Evolutionary conservation across 2,888 invertebrate species (phyloP).

Genomic region (Cryptus viduatorius): DNA sequence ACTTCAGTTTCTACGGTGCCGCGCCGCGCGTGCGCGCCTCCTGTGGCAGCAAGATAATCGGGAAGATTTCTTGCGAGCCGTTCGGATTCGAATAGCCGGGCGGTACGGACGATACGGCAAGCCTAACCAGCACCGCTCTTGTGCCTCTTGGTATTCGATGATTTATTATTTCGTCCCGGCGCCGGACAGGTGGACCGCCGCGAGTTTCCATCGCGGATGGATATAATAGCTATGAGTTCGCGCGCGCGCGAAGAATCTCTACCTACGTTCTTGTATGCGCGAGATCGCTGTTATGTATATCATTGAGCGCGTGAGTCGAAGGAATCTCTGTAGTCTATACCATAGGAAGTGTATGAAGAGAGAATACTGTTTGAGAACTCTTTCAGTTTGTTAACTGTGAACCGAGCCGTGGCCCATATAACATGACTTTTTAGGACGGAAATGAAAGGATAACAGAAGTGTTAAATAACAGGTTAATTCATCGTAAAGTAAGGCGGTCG

Average conservation of each 20-base stretch:
- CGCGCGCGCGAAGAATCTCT: constrained; percentile 18
- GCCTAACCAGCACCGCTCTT: constrained; percentile 28
- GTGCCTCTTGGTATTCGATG: constrained; percentile 68
- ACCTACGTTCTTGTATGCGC: constrained; percentile 57
- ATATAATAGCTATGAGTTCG: constrained; percentile 46
- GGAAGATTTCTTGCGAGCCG: neutral
- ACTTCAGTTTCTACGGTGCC: neutral
- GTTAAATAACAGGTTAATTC: constrained; percentile 5
- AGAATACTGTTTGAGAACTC: neutral
- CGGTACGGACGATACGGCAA: constrained; percentile 8
- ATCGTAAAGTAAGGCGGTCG: neutral
- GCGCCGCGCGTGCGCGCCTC: constrained; percentile 12
- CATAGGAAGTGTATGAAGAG: neutral
- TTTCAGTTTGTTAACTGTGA: neutral
- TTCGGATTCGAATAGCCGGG: neutral
- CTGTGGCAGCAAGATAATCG: constrained; percentile 1
- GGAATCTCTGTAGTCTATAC: neutral
- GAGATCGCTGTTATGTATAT: constrained; percentile 38
- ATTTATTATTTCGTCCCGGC: constrained; percentile 76
- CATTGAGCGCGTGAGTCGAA: constrained; percentile 39
- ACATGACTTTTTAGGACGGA: constrained; percentile 12
- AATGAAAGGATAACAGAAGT: neutral
- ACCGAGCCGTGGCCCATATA: neutral
- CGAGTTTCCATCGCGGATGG: constrained; percentile 54
- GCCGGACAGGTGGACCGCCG: constrained; percentile 76